A percentile compares a stretch with the other conserved stretches of the same genome.
phyloP scores from a whole-genome alignment of 2,888 invertebrate species.

The Leptopilina drosophilae region DNA sequence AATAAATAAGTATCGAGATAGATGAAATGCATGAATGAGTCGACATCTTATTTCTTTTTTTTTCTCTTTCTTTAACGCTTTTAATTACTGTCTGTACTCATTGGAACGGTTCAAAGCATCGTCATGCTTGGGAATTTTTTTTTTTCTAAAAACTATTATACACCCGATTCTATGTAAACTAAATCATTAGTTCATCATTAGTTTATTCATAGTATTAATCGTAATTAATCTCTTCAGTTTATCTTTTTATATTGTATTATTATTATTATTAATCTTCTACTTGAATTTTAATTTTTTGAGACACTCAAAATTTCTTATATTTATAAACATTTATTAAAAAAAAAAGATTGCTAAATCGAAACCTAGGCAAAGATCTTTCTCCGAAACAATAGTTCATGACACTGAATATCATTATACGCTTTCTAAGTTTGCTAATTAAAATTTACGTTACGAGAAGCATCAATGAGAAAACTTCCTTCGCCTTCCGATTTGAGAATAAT shows the following conservation, averaged over 20 bases:
- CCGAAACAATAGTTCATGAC: constrained; percentile 27
- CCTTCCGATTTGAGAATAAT: neutral
- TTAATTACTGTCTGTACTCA: constrained; percentile 31
- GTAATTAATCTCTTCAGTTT: neutral
- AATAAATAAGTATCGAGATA: constrained; percentile 21
- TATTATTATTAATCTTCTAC: neutral
- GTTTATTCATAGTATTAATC: neutral
- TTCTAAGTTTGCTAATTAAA: constrained; percentile 60
- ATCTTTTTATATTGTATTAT: neutral
- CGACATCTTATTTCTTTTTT: constrained; percentile 23
- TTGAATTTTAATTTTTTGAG: neutral
- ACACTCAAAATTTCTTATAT: neutral
- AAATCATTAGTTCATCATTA: constrained; percentile 10
- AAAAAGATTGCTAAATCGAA: neutral
- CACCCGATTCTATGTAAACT: constrained; percentile 1
- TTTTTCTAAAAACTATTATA: neutral
- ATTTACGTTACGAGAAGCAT: constrained; percentile 50
- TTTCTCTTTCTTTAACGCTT: constrained; percentile 2
- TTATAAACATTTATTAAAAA: neutral
- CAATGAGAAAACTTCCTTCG: constrained; percentile 26
- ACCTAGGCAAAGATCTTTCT: constrained; percentile 10
- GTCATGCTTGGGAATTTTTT: constrained; percentile 5
- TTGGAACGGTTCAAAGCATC: constrained; percentile 33
- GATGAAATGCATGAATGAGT: constrained; percentile 28
- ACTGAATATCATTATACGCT: constrained; percentile 51